Conservation (phyloP, 2,888 invertebrate genomes). For the Adelphocoris suturalis region DNA sequence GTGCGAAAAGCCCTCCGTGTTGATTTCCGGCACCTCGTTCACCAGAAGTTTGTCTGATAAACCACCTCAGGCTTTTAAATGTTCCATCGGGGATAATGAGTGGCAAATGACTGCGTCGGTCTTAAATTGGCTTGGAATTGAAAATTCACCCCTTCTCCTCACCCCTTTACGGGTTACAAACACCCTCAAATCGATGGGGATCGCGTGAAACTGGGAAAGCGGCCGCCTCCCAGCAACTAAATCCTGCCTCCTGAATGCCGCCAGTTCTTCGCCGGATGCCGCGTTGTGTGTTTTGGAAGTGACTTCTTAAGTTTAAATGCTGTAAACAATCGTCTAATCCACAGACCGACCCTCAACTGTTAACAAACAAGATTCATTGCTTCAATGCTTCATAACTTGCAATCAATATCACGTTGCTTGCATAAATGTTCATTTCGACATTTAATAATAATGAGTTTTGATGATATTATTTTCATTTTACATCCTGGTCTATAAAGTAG, state of each 20-base stretch:
- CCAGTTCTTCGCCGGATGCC: conserved; percentile 14
- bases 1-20: no score
- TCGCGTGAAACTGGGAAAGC: not conserved
- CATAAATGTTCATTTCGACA: no score
- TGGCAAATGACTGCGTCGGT: not conserved
- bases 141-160: not conserved
- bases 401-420: no score
- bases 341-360: no score
- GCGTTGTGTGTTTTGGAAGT: conserved; percentile 5
- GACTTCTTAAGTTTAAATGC: not conserved
- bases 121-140: not conserved
- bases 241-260: not conserved
- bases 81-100: not conserved
- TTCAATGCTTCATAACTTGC: no score
- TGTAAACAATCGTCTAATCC: no score
- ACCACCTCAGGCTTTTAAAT: no score
- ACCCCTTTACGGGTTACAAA: not conserved
- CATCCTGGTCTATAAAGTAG: no score
- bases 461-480: no score
- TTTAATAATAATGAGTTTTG: no score
- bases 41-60: not conserved
- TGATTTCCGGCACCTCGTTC: not conserved
- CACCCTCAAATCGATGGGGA: not conserved
- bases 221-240: not conserved
- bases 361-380: no score